Percentiles rank a stretch among this genome's conserved stretches.
Conservation (phyloP, 2,888 invertebrate species). For the Scotopteryx bipunctaria region DNA sequence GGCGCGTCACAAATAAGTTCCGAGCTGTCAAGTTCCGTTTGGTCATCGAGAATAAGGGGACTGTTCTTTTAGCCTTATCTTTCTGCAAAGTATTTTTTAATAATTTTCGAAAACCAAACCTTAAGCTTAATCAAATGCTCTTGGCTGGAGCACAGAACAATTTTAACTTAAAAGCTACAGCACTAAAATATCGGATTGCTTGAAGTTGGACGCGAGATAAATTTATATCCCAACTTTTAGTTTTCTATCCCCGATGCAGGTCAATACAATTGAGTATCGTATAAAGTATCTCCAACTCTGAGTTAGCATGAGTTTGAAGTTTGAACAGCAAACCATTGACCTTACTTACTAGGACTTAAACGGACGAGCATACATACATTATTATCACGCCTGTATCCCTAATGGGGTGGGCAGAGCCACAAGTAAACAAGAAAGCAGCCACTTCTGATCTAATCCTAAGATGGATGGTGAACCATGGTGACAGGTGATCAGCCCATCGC, state of each 20-base stretch:
- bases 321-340: neutral
- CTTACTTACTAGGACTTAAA: neutral
- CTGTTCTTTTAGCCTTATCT: no score
- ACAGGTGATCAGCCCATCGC: no score
- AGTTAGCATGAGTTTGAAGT: neutral
- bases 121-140: slow-evolving; percentile 34
- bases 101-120: slow-evolving; percentile 4
- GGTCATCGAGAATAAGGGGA: no score
- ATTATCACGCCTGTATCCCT: neutral
- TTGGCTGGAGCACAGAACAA: slow-evolving; percentile 37
- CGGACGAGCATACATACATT: neutral
- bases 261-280: slow-evolving; percentile 56
- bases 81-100: no score
- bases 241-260: slow-evolving; percentile 55
- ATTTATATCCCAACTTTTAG: slow-evolving; percentile 66
- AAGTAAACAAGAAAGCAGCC: no score
- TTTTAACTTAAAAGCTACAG: slow-evolving; percentile 36
- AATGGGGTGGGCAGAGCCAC: no score
- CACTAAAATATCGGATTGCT: slow-evolving; percentile 37
- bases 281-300: slow-evolving; percentile 21
- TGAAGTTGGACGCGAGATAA: slow-evolving; percentile 48
- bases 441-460: no score
- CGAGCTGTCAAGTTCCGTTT: no score
- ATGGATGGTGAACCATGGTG: no score
- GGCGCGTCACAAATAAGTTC: no score